Conservation (phyloP, 2,888 invertebrate genomes). For the Napeogenes inachia region DNA sequence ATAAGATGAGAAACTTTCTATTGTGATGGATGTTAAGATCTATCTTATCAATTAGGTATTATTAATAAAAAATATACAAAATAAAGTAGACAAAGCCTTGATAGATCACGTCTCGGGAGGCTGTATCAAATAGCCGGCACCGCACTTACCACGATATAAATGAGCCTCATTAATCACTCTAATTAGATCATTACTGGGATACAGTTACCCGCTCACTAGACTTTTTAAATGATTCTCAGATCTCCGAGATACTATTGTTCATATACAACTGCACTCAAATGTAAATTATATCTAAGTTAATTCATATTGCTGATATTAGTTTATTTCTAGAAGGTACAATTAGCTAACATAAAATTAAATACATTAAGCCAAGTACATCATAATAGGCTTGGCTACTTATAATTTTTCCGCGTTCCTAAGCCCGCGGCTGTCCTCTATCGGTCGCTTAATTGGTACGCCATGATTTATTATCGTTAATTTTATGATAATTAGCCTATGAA, state of each 20-base stretch:
- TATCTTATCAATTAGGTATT: too few species aligned
- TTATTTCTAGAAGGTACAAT: background rate
- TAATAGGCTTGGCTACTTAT: conserved; percentile 36
- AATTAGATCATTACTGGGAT: conserved; percentile 74
- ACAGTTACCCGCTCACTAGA: conserved; percentile 46
- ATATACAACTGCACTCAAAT: background rate
- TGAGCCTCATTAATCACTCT: conserved; percentile 71
- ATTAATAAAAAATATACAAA: background rate
- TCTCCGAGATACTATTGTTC: background rate
- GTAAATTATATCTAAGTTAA: background rate
- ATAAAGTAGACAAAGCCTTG: conserved; percentile 31
- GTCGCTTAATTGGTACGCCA: conserved; percentile 61
- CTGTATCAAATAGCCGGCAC: conserved; percentile 42
- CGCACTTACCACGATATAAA: conserved; percentile 65
- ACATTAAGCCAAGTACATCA: conserved; percentile 2
- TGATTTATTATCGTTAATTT: conserved; percentile 74
- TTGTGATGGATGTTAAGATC: too few species aligned
- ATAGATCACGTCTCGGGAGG: conserved; percentile 26
- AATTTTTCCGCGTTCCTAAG: conserved; percentile 57
- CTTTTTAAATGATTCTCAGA: conserved; percentile 20
- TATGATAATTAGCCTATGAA: conserved; percentile 73
- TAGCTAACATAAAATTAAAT: background rate
- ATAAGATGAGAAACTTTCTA: too few species aligned
- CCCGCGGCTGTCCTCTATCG: conserved; percentile 45
- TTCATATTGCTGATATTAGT: background rate